Percentiles rank a stretch among this genome's conserved stretches.
phyloP scores from a whole-genome alignment of 2,113 vertebrate genomes.

The Okapia johnstoni region DNA sequence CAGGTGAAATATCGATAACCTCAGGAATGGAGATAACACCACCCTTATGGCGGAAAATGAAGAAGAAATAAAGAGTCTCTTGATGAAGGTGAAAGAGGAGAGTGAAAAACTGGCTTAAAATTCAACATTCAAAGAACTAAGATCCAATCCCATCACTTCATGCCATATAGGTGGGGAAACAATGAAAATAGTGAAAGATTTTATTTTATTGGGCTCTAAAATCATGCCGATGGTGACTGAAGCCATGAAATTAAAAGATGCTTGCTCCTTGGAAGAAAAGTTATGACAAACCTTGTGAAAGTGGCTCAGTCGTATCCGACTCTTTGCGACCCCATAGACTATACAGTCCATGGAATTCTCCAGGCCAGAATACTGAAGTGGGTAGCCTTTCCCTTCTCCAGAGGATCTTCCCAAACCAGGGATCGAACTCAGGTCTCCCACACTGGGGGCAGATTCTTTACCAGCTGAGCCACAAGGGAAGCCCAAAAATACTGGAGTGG shows the following conservation, averaged over 20 bases:
- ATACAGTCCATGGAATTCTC: not conserved
- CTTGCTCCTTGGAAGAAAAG: not conserved
- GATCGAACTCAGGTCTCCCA: accelerated
- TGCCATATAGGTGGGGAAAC: not conserved
- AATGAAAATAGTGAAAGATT: not conserved
- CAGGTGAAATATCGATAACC: not conserved
- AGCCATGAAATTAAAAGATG: not conserved
- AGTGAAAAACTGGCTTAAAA: not conserved
- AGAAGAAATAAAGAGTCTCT: not conserved
- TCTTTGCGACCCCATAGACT: not conserved
- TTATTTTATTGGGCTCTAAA: not conserved
- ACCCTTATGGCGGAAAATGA: not conserved
- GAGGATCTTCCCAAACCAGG: not conserved
- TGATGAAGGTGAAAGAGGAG: not conserved
- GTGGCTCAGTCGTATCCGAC: not conserved
- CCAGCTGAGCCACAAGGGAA: not conserved
- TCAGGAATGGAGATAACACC: not conserved
- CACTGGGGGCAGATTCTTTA: not conserved
- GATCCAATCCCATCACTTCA: not conserved
- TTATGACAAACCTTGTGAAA: not conserved
- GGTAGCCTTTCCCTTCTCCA: not conserved
- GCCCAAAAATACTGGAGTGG: not conserved
- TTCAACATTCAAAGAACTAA: not conserved
- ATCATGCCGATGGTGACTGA: not conserved
- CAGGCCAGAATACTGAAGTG: not conserved